phyloP scores from a whole-genome alignment of 1,140 invertebrate species.

The Probaryconus sp. region DNA sequence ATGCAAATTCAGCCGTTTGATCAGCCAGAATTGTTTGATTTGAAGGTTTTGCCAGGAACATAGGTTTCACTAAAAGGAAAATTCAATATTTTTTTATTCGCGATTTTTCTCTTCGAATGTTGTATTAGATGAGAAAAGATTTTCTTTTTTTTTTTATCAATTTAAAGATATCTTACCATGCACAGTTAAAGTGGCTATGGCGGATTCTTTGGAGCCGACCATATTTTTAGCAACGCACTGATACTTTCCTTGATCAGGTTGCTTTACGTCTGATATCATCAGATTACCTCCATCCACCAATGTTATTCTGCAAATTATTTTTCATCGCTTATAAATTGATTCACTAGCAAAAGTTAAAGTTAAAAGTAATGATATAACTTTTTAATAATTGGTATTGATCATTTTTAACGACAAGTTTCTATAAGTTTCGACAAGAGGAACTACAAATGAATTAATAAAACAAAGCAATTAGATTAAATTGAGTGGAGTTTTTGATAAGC shows the following conservation, averaged over 20 bases:
- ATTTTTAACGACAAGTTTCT: neutral
- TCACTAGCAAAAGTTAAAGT: too few species aligned
- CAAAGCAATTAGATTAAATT: too few species aligned
- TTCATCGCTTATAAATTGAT: slow-evolving; percentile 33
- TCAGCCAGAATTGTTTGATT: slow-evolving; percentile 90
- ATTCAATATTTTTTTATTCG: slow-evolving; percentile 14
- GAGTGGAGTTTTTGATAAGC: too few species aligned
- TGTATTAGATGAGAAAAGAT: slow-evolving; percentile 16
- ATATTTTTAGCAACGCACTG: slow-evolving; percentile 92
- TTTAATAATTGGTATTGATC: neutral
- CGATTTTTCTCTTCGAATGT: slow-evolving; percentile 4
- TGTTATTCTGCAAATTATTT: slow-evolving; percentile 81
- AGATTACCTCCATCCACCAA: slow-evolving; percentile 90
- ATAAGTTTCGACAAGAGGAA: neutral
- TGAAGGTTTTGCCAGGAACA: slow-evolving; percentile 89
- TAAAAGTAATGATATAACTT: too few species aligned
- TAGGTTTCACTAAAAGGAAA: slow-evolving; percentile 89
- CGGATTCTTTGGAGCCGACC: slow-evolving; percentile 88
- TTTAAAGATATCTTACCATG: slow-evolving; percentile 85
- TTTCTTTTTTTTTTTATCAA: slow-evolving; percentile 1
- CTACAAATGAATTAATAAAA: slow-evolving; percentile 15
- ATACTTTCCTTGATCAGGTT: slow-evolving; percentile 90
- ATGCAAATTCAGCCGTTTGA: slow-evolving; percentile 90
- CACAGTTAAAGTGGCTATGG: slow-evolving; percentile 87
- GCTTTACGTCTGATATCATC: slow-evolving; percentile 89